Conservation (phyloP, 2,113 vertebrate genomes). For the Solenodon paradoxus region DNA sequence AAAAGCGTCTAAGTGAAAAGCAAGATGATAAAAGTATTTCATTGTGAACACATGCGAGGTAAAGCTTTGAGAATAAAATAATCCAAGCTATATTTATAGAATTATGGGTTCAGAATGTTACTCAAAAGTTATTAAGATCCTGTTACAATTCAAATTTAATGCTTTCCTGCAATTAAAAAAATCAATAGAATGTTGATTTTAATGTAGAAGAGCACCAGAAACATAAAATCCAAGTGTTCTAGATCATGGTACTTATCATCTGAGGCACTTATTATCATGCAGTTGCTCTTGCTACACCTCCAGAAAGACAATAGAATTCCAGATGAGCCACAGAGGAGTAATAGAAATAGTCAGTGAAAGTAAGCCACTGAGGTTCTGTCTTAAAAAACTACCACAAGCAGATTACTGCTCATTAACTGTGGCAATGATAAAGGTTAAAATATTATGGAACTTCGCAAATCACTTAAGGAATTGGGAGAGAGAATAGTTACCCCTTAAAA, state of each 20-base stretch:
- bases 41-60: not conserved
- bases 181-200: not conserved
- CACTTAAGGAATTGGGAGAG: not conserved
- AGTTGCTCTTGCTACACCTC: not conserved
- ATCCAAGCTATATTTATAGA: not conserved
- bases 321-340: not conserved
- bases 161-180: not conserved
- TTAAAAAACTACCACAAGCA: not conserved
- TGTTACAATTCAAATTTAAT: constrained; percentile 33
- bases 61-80: not conserved
- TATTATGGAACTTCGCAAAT: not conserved
- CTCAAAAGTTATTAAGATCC: not conserved
- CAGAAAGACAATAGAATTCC: not conserved
- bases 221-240: not conserved
- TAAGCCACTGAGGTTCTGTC: not conserved
- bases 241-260: not conserved
- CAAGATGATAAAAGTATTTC: not conserved
- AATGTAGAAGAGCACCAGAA: not conserved
- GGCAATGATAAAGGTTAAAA: not conserved
- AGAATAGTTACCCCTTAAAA: not conserved
- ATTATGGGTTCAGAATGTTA: not conserved
- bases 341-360: not conserved
- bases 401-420: not conserved
- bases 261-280: not conserved
- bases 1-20: not conserved